A percentile compares a stretch with the other conserved stretches of the same genome.
phyloP scores from a whole-genome alignment of 1,140 invertebrate genomes.

The Ips nitidus region DNA sequence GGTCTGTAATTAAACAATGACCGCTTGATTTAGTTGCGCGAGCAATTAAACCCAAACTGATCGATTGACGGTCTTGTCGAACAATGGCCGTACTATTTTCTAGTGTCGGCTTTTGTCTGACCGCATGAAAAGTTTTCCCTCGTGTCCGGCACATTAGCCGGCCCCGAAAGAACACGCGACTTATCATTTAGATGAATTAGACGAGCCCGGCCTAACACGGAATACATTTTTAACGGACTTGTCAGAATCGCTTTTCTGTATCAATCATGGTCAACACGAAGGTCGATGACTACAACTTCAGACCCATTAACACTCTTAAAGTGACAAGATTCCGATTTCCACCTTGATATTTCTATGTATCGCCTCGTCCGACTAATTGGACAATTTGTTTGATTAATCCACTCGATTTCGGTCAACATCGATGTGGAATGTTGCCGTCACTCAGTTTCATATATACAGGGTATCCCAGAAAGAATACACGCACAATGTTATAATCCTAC shows the following conservation, averaged over 20 bases:
- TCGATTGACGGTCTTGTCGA: neutral
- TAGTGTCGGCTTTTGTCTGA: too few species aligned
- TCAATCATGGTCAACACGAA: slow-evolving; percentile 23
- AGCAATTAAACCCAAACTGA: neutral
- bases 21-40: slow-evolving; percentile 9
- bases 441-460: too few species aligned
- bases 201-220: slow-evolving; percentile 17
- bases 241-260: slow-evolving; percentile 26
- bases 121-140: neutral
- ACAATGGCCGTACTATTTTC: neutral
- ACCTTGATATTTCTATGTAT: too few species aligned
- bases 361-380: too few species aligned
- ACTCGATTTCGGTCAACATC: too few species aligned
- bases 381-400: too few species aligned
- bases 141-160: slow-evolving; percentile 16
- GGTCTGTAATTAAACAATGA: slow-evolving; percentile 19
- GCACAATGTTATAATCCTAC: too few species aligned
- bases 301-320: neutral
- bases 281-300: neutral
- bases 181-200: slow-evolving; percentile 32
- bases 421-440: too few species aligned
- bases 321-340: too few species aligned
- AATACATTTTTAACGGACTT: slow-evolving; percentile 28
- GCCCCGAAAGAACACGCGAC: slow-evolving; percentile 8
- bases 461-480: too few species aligned